phyloP scores from a whole-genome alignment of 2,113 vertebrate genomes.

The Oncorhynchus mykiss region DNA sequence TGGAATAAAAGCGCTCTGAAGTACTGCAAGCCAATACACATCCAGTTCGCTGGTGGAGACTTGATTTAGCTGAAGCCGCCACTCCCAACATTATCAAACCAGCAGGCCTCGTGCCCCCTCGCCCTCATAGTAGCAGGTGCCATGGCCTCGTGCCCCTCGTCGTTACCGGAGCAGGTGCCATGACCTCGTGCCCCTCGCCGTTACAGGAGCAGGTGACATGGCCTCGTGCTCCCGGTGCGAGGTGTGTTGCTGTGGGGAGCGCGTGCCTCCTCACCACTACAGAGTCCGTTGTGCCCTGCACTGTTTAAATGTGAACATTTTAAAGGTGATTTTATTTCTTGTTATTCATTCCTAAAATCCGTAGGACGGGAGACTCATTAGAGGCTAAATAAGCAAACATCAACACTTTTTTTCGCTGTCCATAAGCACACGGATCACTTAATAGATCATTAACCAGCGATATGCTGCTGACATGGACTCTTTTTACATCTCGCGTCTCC shows the following conservation, averaged over 20 bases:
- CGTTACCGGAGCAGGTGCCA: constrained; percentile 24
- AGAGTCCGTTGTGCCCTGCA: constrained; percentile 44
- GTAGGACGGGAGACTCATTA: constrained; percentile 84
- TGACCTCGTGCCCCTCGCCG: not conserved
- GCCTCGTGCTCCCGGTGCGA: constrained; percentile 39
- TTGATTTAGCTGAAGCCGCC: not conserved
- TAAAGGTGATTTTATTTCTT: constrained; percentile 76
- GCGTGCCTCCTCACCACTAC: constrained; percentile 46
- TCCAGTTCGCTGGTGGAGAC: constrained; percentile 42
- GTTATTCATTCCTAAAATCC: constrained; percentile 86
- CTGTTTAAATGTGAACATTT: constrained; percentile 72
- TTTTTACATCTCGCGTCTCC: constrained; percentile 76
- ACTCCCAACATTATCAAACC: not conserved
- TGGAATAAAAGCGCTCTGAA: constrained; percentile 34
- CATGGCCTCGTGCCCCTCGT: not conserved
- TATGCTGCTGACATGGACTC: constrained; percentile 79
- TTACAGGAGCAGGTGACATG: constrained; percentile 33
- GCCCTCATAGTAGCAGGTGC: constrained; percentile 24
- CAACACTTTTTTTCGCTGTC: constrained; percentile 83
- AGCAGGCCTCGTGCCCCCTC: constrained; percentile 35
- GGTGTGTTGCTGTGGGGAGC: constrained; percentile 42
- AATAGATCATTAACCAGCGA: constrained; percentile 90
- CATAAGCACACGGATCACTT: constrained; percentile 80
- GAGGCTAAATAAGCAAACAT: constrained; percentile 80
- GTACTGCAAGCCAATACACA: constrained; percentile 28